phyloP scores from a whole-genome alignment of 2,797 vertebrate genomes.

The Molossus alvarezi region DNA sequence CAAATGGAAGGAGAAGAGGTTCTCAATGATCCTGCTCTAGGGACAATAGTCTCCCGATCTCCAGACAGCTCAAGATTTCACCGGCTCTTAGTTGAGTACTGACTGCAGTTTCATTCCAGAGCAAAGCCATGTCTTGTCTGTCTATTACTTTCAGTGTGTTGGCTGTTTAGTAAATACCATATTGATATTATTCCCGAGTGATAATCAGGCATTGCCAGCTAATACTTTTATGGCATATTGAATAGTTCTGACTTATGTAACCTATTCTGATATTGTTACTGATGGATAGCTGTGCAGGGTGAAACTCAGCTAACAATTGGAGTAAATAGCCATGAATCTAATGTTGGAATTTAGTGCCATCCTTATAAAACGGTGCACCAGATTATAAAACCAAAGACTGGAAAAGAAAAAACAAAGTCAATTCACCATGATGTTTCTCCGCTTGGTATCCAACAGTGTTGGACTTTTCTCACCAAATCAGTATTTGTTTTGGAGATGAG shows the following conservation, averaged over 20 bases:
- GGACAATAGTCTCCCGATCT: neutral
- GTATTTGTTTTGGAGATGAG: slow-evolving; percentile 62
- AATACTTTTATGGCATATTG: neutral
- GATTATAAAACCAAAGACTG: neutral
- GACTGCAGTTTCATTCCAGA: neutral
- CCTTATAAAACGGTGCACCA: neutral
- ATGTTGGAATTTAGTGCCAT: neutral
- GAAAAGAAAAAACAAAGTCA: neutral
- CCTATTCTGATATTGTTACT: neutral
- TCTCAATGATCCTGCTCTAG: neutral
- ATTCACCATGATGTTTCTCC: slow-evolving; percentile 19
- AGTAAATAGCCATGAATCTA: neutral
- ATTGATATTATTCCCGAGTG: neutral
- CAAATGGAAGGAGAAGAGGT: neutral
- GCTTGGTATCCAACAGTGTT: neutral
- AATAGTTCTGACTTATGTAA: neutral
- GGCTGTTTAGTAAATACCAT: neutral
- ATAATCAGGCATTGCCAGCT: neutral
- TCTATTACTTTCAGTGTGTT: neutral
- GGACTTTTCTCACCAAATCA: neutral
- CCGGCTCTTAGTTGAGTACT: neutral
- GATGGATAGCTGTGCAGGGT: neutral
- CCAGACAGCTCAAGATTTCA: neutral
- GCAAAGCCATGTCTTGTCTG: neutral
- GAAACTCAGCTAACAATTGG: neutral